phyloP scores from a whole-genome alignment of 2,797 vertebrate genomes.

The Halcyon chelicuti region DNA sequence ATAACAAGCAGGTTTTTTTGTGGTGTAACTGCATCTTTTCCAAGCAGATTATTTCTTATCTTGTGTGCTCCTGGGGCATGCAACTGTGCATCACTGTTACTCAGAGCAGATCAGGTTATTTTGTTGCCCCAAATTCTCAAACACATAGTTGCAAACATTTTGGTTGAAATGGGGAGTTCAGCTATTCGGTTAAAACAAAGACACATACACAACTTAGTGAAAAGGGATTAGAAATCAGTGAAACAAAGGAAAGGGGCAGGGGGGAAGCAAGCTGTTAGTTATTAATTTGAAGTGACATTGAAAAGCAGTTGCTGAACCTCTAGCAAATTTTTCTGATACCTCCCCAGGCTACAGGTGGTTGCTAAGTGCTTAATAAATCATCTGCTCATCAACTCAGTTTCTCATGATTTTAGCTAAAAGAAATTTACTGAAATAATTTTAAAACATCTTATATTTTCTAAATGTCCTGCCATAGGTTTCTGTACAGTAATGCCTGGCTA shows the following conservation, averaged over 20 bases:
- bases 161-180: background rate
- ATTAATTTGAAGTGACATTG: slow-evolving; percentile 19
- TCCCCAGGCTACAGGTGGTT: background rate
- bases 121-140: background rate
- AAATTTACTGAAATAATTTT: background rate
- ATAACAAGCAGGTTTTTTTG: background rate
- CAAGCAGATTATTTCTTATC: background rate
- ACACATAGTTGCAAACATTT: background rate
- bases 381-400: background rate
- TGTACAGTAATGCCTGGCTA: background rate
- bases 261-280: background rate
- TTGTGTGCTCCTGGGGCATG: background rate
- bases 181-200: background rate
- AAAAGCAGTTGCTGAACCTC: slow-evolving; percentile 2
- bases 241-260: background rate
- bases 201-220: background rate
- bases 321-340: background rate
- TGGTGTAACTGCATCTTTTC: background rate
- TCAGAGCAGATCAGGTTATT: background rate
- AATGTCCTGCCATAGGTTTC: background rate
- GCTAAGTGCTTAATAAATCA: background rate
- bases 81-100: background rate
- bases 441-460: background rate
- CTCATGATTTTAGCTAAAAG: background rate
- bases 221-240: slow-evolving; percentile 23